These are phyloP conservation scores for Lucinisca nassula DNA, from an alignment of 2,888 invertebrate genomes.

Conservation along the genomic window DNA sequence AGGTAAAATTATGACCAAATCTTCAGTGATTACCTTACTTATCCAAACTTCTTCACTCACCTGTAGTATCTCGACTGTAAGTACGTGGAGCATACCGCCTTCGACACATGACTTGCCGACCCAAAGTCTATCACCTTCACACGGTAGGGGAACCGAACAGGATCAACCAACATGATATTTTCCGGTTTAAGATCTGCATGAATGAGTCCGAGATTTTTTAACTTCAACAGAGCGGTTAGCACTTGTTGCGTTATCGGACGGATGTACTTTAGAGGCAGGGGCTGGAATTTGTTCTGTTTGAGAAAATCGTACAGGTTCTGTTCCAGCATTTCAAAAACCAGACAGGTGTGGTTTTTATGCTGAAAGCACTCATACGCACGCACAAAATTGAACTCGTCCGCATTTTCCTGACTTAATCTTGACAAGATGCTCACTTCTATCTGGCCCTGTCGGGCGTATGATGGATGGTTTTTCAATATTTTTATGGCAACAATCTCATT, in stretches of 20 bases:
- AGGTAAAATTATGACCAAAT: too few relatives aligned
- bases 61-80: conserved; percentile 99
- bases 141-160: conserved; percentile 98
- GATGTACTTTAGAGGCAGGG: conserved; percentile 99
- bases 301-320: conserved; percentile 99
- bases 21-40: background rate
- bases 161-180: conserved; percentile 99
- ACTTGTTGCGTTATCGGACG: conserved; percentile 99
- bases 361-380: conserved; percentile 99
- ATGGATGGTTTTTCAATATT: conserved; percentile 99
- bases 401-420: conserved; percentile 88
- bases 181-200: conserved; percentile 99
- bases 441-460: conserved; percentile 99
- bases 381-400: conserved; percentile 97
- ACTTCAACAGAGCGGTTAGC: conserved; percentile 93
- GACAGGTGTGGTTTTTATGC: conserved; percentile 99
- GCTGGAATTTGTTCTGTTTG: conserved; percentile 99
- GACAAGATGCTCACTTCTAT: conserved; percentile 95
- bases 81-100: conserved; percentile 99
- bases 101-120: conserved; percentile 99
- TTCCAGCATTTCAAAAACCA: conserved; percentile 99
- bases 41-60: conserved; percentile 79
- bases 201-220: conserved; percentile 99
- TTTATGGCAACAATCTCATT: conserved; percentile 99
- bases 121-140: conserved; percentile 99